Base-by-base conservation (phyloP, 2,888 invertebrate genomes). In the Linnaemya vulpina region DNA sequence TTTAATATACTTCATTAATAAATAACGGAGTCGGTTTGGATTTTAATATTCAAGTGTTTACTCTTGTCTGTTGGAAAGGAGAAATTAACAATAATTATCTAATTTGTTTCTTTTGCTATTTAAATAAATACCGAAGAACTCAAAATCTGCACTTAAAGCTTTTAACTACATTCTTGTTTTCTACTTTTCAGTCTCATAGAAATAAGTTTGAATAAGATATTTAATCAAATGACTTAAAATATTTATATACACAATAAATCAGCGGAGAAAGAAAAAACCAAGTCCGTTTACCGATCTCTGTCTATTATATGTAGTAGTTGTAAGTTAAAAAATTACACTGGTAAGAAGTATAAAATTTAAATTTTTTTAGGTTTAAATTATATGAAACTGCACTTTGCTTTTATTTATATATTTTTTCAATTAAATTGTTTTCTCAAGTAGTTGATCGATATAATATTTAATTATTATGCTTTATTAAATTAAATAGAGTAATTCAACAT, bases 161-260 rank as follows among this genome's bases (percentile, higher is more conserved):
- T 51, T 63, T 46, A 82, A 65, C 70, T 71, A 71, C 55, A 40
- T 67, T 65, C 11, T 38, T 68, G 74, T 17, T 55, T 40, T 49
- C 46, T 71, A 71, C 58, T 58, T 65, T 70, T 82, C 70, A 76
- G 76, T 84, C 84, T 84, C 84, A 49, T 84, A 62, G 62, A 68
- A 67, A 81, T 30, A 53, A 73, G 25, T 71, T 65, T 53, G 65
- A 40, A 68, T 43, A 55, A 68, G 62, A 49, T 49, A 38, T 30
- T 49, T 38, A 60, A 60, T 20, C 9, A 30, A 43, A 40, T 43
- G 13, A 40, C 0, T 51, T 51, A 17, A 65, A 15, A 76, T 65
- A 55, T 46, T 17, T 38, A 25, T 10, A 55, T 40, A 43, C 22
- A 65, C 4, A 43, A 46, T 7, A 51, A 35, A 20, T 63, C 40